Percentiles rank a stretch among this genome's conserved stretches.
These are phyloP conservation scores for Malacosoma neustria DNA, from an alignment of 2,888 invertebrate genomes.

Conservation along the genomic window DNA sequence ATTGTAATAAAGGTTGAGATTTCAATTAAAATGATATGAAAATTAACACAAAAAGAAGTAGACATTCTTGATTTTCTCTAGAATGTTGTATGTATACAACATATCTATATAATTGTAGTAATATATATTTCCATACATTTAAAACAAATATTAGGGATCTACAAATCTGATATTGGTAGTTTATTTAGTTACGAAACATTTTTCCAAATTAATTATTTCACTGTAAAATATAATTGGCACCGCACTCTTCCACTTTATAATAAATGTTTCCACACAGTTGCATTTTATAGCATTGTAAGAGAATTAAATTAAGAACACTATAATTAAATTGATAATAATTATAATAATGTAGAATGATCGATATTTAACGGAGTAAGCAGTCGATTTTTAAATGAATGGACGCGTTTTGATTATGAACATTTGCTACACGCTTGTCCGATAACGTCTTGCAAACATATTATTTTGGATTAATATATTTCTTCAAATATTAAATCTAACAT, in stretches of 20 bases:
- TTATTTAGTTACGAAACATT: neutral
- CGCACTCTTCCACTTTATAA: conserved; percentile 52
- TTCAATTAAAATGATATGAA: too few relatives aligned
- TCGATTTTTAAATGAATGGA: too few relatives aligned
- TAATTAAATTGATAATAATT: conserved; percentile 34
- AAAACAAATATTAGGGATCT: too few relatives aligned
- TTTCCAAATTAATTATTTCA: conserved; percentile 36
- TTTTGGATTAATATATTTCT: too few relatives aligned
- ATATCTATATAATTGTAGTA: too few relatives aligned
- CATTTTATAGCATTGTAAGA: conserved; percentile 37
- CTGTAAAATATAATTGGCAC: conserved; percentile 53
- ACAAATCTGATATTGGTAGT: neutral
- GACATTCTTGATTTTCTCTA: too few relatives aligned
- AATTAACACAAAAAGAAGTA: too few relatives aligned
- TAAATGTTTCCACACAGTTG: conserved; percentile 58
- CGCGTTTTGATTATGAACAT: conserved; percentile 4
- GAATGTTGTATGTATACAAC: too few relatives aligned
- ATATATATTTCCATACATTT: neutral
- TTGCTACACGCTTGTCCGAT: conserved; percentile 5
- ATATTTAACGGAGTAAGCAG: conserved; percentile 57
- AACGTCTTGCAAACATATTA: too few relatives aligned
- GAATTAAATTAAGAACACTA: conserved; percentile 21
- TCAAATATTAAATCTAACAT: too few relatives aligned
- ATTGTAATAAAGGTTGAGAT: too few relatives aligned
- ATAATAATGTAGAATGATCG: conserved; percentile 54